These are phyloP conservation scores for Neogale vison DNA, from an alignment of 2,113 vertebrate species.

Conservation along the genomic window DNA sequence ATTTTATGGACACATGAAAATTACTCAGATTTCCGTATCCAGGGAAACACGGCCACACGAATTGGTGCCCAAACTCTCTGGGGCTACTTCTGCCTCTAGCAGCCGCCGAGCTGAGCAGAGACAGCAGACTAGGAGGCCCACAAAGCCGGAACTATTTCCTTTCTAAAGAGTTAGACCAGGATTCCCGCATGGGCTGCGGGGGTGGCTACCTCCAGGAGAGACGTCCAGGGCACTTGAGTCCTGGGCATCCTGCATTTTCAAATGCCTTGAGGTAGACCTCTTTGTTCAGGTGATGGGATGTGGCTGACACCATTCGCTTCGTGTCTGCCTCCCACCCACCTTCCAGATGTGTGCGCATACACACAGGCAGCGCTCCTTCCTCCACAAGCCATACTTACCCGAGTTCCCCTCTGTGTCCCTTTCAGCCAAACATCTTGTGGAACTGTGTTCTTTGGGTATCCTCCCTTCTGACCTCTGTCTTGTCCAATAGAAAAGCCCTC, in stretches of 20 bases:
- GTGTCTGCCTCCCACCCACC: accelerated
- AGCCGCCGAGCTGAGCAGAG: background rate
- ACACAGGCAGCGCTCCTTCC: too few species aligned
- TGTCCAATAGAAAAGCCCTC: background rate
- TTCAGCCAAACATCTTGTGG: background rate
- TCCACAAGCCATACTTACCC: background rate
- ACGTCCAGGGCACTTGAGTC: background rate
- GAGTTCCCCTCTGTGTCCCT: background rate
- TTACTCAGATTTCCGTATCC: background rate
- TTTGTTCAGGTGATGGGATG: background rate
- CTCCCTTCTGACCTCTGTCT: background rate
- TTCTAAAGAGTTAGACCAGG: too few species aligned
- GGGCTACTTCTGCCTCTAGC: background rate
- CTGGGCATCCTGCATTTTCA: background rate
- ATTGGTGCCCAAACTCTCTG: background rate
- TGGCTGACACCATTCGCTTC: background rate
- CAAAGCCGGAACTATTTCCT: background rate
- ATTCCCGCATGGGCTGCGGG: background rate
- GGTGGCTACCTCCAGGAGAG: background rate
- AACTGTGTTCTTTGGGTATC: background rate
- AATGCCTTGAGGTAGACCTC: background rate
- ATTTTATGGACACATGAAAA: background rate
- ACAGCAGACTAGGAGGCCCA: background rate
- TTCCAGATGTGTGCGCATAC: background rate
- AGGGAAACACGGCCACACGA: background rate